Evolutionary conservation across 2,113 vertebrate genomes (phyloP).

Genomic region (Haplotaxodon microlepis): DNA sequence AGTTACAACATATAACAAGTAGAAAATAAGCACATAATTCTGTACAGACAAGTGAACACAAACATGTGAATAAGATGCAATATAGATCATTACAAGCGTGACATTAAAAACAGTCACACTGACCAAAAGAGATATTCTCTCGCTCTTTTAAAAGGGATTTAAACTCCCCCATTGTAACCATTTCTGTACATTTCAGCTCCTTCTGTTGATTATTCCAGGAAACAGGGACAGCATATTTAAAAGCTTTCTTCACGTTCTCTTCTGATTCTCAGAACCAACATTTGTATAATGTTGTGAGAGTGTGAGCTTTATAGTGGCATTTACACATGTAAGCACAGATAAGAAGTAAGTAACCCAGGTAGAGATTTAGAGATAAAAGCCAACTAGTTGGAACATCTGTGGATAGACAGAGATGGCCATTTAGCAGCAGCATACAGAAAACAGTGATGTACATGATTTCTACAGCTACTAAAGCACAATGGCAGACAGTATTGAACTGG

Average conservation of each 20-base stretch:
- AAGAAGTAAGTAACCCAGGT: background rate
- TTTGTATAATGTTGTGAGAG: background rate
- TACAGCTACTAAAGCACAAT: background rate
- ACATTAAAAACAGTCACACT: background rate
- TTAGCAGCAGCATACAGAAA: background rate
- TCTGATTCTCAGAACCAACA: background rate
- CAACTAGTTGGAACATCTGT: background rate
- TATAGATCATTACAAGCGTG: background rate
- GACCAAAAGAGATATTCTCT: background rate
- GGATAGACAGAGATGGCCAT: background rate
- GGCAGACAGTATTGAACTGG: background rate
- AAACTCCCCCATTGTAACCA: background rate
- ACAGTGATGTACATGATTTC: background rate
- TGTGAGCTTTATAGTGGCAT: background rate
- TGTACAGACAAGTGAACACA: background rate
- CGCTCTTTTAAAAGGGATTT: background rate
- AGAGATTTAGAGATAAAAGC: background rate
- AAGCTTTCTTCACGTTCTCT: background rate
- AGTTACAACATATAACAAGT: background rate
- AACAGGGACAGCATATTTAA: background rate
- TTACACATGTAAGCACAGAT: background rate
- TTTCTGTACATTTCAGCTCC: background rate
- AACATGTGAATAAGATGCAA: background rate
- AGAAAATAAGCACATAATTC: background rate
- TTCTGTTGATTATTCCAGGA: background rate